Conservation (phyloP, 2,888 invertebrate species). For the Atrina japonica region DNA sequence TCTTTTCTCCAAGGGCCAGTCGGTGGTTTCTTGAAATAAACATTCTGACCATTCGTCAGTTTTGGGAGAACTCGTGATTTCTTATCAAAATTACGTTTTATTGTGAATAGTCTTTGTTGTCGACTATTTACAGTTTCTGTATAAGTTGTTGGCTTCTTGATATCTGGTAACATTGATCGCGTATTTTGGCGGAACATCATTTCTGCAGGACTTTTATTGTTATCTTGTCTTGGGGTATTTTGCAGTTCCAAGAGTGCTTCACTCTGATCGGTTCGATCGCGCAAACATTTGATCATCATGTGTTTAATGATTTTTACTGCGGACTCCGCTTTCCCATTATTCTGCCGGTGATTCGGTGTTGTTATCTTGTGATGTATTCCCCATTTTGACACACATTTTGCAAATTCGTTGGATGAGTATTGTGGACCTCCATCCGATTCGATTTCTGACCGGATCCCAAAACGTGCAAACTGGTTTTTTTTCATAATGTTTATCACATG, state of each 20-base stretch:
- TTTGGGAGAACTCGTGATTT: too few species aligned
- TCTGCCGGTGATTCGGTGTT: slow-evolving; percentile 42
- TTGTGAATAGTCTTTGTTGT: too few species aligned
- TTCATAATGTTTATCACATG: slow-evolving; percentile 13
- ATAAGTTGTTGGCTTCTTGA: too few species aligned
- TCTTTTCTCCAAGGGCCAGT: too few species aligned
- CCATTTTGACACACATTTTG: slow-evolving; percentile 34
- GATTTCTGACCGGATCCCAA: slow-evolving; percentile 8
- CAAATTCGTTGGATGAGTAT: slow-evolving; percentile 31
- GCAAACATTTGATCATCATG: slow-evolving; percentile 29
- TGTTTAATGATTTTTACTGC: slow-evolving; percentile 38
- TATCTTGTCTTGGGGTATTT: slow-evolving; percentile 43
- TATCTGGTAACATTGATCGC: slow-evolving; percentile 14
- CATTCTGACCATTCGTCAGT: too few species aligned
- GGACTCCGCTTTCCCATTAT: slow-evolving; percentile 43
- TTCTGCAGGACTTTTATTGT: slow-evolving; percentile 34
- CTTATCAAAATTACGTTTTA: too few species aligned
- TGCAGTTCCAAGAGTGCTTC: slow-evolving; percentile 35
- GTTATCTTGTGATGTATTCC: slow-evolving; percentile 40
- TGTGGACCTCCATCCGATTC: slow-evolving; percentile 34
- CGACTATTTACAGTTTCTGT: too few species aligned
- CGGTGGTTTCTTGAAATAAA: too few species aligned
- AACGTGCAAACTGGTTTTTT: slow-evolving; percentile 28
- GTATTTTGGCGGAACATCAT: slow-evolving; percentile 43
- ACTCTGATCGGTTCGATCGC: slow-evolving; percentile 20